Conservation (phyloP, 2,113 vertebrate species). For the Gasterosteus aculeatus region DNA sequence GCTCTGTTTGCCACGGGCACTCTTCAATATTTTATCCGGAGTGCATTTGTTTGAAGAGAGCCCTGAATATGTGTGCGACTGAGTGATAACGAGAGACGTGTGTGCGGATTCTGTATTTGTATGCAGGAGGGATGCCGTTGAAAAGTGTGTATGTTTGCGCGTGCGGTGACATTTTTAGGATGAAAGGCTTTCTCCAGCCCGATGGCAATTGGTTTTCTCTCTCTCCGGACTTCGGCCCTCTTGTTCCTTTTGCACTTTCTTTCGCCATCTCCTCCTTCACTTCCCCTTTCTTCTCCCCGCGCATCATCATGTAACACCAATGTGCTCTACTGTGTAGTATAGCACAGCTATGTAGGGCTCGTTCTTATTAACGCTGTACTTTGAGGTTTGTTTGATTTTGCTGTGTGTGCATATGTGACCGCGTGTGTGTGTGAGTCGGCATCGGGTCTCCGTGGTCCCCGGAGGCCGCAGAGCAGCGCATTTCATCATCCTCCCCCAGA, state of each 20-base stretch:
- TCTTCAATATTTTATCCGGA: slow-evolving; percentile 83
- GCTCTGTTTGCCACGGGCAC: slow-evolving; percentile 62
- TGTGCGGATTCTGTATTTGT: slow-evolving; percentile 52
- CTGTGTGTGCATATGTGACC: slow-evolving; percentile 62
- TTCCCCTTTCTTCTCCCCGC: slow-evolving; percentile 42
- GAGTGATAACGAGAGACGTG: slow-evolving; percentile 58
- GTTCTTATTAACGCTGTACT: slow-evolving; percentile 45
- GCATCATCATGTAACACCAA: slow-evolving; percentile 38
- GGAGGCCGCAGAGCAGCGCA: slow-evolving; percentile 52
- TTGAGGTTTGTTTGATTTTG: slow-evolving; percentile 65
- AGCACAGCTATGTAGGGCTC: slow-evolving; percentile 25
- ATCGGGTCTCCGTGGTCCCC: slow-evolving; percentile 51
- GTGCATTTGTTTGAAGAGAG: slow-evolving; percentile 77
- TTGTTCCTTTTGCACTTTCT: slow-evolving; percentile 12
- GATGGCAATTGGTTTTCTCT: slow-evolving; percentile 61
- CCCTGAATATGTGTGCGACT: slow-evolving; percentile 63
- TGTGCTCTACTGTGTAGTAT: slow-evolving; percentile 3
- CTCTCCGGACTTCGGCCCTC: slow-evolving; percentile 20
- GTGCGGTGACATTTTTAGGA: slow-evolving; percentile 61
- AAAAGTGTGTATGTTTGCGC: slow-evolving; percentile 48
- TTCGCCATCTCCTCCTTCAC: slow-evolving; percentile 21
- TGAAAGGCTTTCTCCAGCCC: slow-evolving; percentile 67
- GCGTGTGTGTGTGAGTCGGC: slow-evolving; percentile 30
- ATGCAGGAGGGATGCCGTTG: slow-evolving; percentile 35
- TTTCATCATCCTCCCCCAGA: slow-evolving; percentile 69